Conservation (phyloP, 92 coral and sea anemone genomes). For the Phymanthus crucifer region DNA sequence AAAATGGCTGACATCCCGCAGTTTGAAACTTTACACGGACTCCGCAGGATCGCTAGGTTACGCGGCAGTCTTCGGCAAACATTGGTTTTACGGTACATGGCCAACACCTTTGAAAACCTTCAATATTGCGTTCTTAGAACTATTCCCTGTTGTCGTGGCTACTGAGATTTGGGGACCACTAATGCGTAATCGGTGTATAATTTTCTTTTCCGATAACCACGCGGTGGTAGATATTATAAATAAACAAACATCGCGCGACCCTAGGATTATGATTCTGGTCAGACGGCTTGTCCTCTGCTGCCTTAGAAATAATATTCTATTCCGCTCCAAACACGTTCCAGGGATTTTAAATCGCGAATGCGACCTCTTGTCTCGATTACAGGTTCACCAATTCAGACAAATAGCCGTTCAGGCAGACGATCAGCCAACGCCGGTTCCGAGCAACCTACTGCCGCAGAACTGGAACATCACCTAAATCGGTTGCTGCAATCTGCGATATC, state of each 20-base stretch:
- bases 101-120: background rate
- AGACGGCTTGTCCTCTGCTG: background rate
- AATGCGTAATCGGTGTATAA: background rate
- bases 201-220: background rate
- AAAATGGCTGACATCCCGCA: background rate
- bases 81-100: background rate
- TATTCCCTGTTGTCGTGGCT: background rate
- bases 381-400: slow-evolving; percentile 9
- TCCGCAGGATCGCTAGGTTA: background rate
- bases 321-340: background rate
- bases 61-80: background rate
- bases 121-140: background rate
- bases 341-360: background rate
- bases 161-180: background rate
- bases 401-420: background rate
- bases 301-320: background rate
- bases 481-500: background rate
- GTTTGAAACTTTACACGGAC: background rate
- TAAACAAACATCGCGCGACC: background rate
- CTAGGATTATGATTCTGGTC: background rate
- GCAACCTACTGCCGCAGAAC: background rate
- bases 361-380: background rate
- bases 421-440: background rate
- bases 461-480: background rate
- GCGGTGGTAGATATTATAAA: background rate